Base-by-base conservation (phyloP, 37 sponge, comb jelly and placozoan genomes). In the Aphrocallistes beatrix region DNA sequence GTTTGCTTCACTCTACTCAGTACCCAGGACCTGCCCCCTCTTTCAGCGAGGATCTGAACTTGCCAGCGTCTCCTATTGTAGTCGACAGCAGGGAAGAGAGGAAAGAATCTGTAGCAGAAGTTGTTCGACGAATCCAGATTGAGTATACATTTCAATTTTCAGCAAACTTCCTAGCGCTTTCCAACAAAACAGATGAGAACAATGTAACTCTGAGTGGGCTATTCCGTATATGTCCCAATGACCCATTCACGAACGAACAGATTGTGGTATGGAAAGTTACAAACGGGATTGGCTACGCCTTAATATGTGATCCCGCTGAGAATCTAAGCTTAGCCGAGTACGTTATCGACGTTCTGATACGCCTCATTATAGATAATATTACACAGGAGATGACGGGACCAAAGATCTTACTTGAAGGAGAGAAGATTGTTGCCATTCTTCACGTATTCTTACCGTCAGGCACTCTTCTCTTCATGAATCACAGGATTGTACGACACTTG, bases 401-500 rank as follows among this genome's bases (percentile, higher is more conserved):
- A 19, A 60, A 60, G 75, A 60, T 60, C 8, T 60, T 60, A 13
- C 75, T 60, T 13, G 75, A 60, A 60, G 75, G 28, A 6, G 75
- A 60, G 25, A 60, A 60, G 75, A 60, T 60, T 32, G n/a, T 30
- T 32, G 75, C 28, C 25, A 60, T 60, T 32, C n/a, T 60, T 3
- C 75, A 60, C 34, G 75, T 60, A 13, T 60, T 60, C n/a, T 30
- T 60, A 13, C 75, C 75, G n/a, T 60, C 75, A 60, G 75, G 75
- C 28, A 60, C 75, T 60, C 34, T 60, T 3, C 75, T 60, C 8
- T 60, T 60, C n/a, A 60, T 60, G 75, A 60, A 60, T 13, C 75
- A 60, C n/a, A 60, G n/a, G n/a, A 60, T 60, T 19, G 75, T 60
- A 1, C 10, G 75, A 28, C 75, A 60, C n/a, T 60, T 60, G 3